Conservation (phyloP, 2,797 vertebrate genomes). For the Xyrichtys novacula region DNA sequence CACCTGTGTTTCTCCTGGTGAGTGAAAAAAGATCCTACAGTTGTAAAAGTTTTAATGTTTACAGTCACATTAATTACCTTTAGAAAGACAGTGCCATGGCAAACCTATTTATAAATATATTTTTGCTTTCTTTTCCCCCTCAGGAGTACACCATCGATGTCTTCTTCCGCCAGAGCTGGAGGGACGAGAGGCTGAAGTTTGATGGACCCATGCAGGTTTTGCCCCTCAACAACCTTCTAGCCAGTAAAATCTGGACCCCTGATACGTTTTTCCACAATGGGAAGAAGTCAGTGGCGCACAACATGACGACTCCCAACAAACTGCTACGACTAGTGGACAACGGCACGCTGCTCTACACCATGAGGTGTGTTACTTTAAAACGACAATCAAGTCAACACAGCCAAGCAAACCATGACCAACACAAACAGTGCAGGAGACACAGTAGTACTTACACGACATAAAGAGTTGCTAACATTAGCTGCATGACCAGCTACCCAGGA, state of each 20-base stretch:
- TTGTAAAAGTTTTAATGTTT: not conserved
- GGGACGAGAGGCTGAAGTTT: constrained; percentile 96
- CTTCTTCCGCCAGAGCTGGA: constrained; percentile 98
- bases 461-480: too few species aligned
- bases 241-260: constrained; percentile 99
- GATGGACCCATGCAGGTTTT: constrained; percentile 98
- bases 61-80: not conserved
- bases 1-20: not conserved
- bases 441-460: too few species aligned
- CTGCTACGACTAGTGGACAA: constrained; percentile 97
- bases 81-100: too few species aligned
- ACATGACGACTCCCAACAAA: constrained; percentile 99
- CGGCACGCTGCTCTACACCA: constrained; percentile 96
- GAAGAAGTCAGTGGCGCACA: constrained; percentile 99
- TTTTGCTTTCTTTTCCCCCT: constrained; percentile 29
- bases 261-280: constrained; percentile 99
- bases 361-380: constrained; percentile 87
- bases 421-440: too few species aligned
- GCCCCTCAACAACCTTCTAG: constrained; percentile 96
- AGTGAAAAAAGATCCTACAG: not conserved
- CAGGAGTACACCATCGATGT: constrained; percentile 99
- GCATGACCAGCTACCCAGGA: too few species aligned
- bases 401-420: too few species aligned
- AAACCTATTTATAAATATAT: not conserved
- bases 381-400: not conserved